These are phyloP conservation scores for Styela clava DNA, from an alignment of 23 tunicate genomes.

Conservation along the genomic window DNA sequence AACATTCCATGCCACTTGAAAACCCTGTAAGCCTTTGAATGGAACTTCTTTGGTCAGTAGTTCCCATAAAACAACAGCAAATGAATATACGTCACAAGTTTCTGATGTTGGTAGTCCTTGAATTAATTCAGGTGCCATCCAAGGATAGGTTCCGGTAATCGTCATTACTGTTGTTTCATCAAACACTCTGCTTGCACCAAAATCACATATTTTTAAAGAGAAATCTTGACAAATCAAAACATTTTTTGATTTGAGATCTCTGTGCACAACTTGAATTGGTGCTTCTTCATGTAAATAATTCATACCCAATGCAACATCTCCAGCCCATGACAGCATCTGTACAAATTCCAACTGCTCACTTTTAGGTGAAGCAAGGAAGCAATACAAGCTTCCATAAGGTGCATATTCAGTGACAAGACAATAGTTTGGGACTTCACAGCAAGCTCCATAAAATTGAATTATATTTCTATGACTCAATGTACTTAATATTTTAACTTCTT, in stretches of 20 bases:
- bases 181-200: conserved; percentile 88
- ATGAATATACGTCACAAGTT: conserved; percentile 87
- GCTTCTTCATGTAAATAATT: conserved; percentile 96
- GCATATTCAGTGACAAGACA: conserved; percentile 89
- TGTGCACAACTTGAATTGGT: conserved; percentile 79
- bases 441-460: conserved; percentile 90
- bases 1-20: conserved; percentile 96
- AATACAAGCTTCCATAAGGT: conserved; percentile 74
- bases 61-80: conserved; percentile 97
- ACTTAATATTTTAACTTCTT: conserved; percentile 68
- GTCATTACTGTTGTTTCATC: conserved; percentile 87
- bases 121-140: conserved; percentile 99
- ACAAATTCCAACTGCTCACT: conserved; percentile 50
- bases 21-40: conserved; percentile 90
- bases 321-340: conserved; percentile 76
- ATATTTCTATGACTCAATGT: conserved; percentile 82
- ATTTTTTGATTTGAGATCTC: conserved; percentile 95
- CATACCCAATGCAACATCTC: conserved; percentile 90
- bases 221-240: conserved; percentile 22
- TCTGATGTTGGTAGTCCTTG: conserved; percentile 90
- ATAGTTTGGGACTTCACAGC: conserved; percentile 62
- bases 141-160: conserved; percentile 90
- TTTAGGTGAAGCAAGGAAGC: conserved; percentile 50
- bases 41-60: conserved; percentile 90
- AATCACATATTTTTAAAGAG: conserved; percentile 70